Evolutionary conservation across 2,113 vertebrate genomes (phyloP), one percentile per base, ranked within the genome.

Genomic region (Anarrhichthys ocellatus): DNA sequence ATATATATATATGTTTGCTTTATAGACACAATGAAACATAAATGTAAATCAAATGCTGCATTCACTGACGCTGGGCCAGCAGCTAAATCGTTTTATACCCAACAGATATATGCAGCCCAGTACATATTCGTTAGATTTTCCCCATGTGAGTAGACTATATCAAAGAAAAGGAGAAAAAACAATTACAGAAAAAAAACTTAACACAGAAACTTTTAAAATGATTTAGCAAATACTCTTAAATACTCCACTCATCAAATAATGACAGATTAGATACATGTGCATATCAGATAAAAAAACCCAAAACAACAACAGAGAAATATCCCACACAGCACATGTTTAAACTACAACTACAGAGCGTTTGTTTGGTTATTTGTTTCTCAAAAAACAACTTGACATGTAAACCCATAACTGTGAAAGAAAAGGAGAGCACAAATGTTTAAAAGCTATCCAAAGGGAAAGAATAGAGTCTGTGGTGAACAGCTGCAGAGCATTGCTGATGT

Each of bases 381-480:
- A 85, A 83, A 92, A 91, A 89, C 81, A 70, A 62, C 63, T 79
- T 75, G 67, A 85, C 63, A 80, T 74, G 76, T 85, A 65, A 89
- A 90, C 69, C 50, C 71, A 73, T 58, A 67, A 81, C 63, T 72
- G 38, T 1, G 36, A 73, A 74, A 81, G 58, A 84, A 48, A 67
- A 74, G 48, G 63, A 68, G 69, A 81, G 83, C 76, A 88, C 88
- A 87, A 42, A 78, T 85, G 18, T 90, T 67, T 82, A 91, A 92
- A 86, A 50, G 86, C 76, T 82, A 27, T 24, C 17, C 46, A 46
- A 46, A 63, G 15, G 22, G 2, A 24, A 11, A 44, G 18, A 20
- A 50, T 22, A 34, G 11, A 36, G 24, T 46, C 22, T 67, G n/a
- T 5, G 11, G 64, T 74, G 29, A 56, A 58, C 15, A 48, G 38